Evolutionary conservation across 2,888 invertebrate genomes (phyloP), one percentile per base, ranked within the genome.

Genomic region (Sarcophaga caerulescens): DNA sequence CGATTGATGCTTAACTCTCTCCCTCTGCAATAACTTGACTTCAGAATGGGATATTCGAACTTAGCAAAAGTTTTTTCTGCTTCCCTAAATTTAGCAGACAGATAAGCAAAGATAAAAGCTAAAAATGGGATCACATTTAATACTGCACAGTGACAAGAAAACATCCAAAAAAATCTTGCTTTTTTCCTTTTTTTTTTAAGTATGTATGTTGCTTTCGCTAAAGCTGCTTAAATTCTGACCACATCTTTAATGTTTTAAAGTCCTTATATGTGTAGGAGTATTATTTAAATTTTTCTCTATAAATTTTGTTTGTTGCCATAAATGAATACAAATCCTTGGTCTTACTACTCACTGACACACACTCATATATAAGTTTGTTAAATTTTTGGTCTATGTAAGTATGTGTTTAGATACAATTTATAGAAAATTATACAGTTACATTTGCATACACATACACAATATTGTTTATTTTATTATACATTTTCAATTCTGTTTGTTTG

Each of bases 381-480:
- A 69, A 69, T 71, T 19, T 10, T 59, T 19, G 4, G 25, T 71
- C 11, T 35, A 35, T 23, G 25, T 73, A 45, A 47, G 21, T 62
- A 8, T n/a, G 19, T 25, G 10, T 35, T 23, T 35, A 52, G 52
- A 52, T 14, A 52, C 12, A 52, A 52, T 12, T 17, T 12, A 52
- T 52, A 52, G 52, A 17, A 14, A 52, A n/a, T 45, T 60, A 60
- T 60, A 66, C 73, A 73, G 59, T 23, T 4, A 57, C n/a, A 81
- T 70, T 44, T 63, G 70, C 59, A 60, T 69, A 52, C 17, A 52
- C 52, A 52, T 52, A 52, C 52, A 68, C 44, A 75, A 69, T 69
- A 21, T 71, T 65, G 47, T 76, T 45, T 71, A 71, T 65, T 59
- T 47, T 71, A 76, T 77, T 60, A 47, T 21, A 25, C 25, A 75